A percentile compares a stretch with the other conserved stretches of the same genome.
phyloP scores from a whole-genome alignment of 2,888 invertebrate genomes.

The Nudaria mundana region DNA sequence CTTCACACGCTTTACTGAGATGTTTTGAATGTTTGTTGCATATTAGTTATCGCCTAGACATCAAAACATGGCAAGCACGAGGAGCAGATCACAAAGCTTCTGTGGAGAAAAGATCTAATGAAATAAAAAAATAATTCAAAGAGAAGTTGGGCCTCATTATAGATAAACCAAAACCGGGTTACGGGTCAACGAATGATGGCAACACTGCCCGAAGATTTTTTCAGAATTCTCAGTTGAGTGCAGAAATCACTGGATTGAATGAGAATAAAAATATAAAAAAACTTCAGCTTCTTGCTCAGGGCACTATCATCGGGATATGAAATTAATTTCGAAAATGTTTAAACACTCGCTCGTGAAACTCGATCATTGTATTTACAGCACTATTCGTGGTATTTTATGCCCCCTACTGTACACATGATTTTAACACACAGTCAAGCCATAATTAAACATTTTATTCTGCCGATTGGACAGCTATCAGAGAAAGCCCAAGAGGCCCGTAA shows the following conservation, averaged over 20 bases:
- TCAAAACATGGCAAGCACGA: slow-evolving; percentile 2
- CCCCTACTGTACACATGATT: too few species aligned
- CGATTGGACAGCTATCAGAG: too few species aligned
- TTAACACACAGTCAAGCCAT: too few species aligned
- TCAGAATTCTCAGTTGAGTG: not conserved
- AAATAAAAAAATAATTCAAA: slow-evolving; percentile 1
- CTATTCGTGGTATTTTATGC: too few species aligned
- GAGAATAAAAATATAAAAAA: not conserved
- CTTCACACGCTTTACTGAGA: not conserved
- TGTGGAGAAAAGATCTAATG: not conserved
- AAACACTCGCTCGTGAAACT: too few species aligned
- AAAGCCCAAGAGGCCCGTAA: too few species aligned
- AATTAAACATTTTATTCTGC: too few species aligned
- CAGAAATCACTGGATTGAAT: not conserved
- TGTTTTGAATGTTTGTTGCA: slow-evolving; percentile 5
- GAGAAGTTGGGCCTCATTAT: slow-evolving; percentile 9
- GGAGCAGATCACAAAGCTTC: not conserved
- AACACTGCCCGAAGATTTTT: slow-evolving; percentile 8
- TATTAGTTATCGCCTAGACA: slow-evolving; percentile 4
- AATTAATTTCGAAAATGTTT: too few species aligned
- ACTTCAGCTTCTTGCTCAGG: too few species aligned
- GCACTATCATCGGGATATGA: too few species aligned
- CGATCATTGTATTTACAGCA: too few species aligned
- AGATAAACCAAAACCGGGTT: slow-evolving; percentile 15
- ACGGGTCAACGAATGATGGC: slow-evolving; percentile 11